Conservation (phyloP, 2,888 invertebrate species). For the Macropis europaea region DNA sequence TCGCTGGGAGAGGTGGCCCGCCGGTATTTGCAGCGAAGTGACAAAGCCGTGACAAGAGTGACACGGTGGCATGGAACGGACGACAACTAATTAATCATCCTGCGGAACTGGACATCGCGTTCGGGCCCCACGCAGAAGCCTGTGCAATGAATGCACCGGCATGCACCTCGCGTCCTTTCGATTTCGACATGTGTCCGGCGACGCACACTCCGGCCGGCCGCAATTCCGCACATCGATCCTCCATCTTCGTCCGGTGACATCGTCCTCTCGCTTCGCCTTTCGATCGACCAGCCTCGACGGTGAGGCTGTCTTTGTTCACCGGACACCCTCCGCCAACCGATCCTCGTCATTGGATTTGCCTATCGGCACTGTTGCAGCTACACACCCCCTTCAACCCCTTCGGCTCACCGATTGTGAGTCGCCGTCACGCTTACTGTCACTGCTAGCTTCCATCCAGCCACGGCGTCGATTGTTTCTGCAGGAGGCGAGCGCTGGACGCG, state of each 20-base stretch:
- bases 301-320: constrained; percentile 36
- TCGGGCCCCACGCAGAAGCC: constrained; percentile 25
- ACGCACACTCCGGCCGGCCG: constrained; percentile 10
- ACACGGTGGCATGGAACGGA: constrained; percentile 78
- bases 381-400: not conserved
- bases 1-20: constrained; percentile 38
- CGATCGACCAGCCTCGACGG: constrained; percentile 11
- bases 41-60: constrained; percentile 79
- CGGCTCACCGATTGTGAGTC: constrained; percentile 36
- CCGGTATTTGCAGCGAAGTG: constrained; percentile 76
- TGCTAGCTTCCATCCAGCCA: constrained; percentile 20
- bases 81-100: constrained; percentile 80
- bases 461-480: constrained; percentile 51
- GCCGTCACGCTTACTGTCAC: constrained; percentile 54
- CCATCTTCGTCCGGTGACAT: constrained; percentile 3
- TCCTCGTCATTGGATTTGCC: constrained; percentile 64
- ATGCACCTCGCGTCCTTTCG: constrained; percentile 68
- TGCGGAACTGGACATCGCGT: constrained; percentile 58
- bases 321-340: constrained; percentile 37
- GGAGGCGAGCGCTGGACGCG: constrained; percentile 41
- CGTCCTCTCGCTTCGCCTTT: constrained; percentile 34
- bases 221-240: constrained; percentile 42
- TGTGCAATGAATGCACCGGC: constrained; percentile 72
- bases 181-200: constrained; percentile 55
- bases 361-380: constrained; percentile 65